Evolutionary conservation across 2,113 vertebrate genomes (phyloP).

Genomic region (Illadopsis cleaveri): DNA sequence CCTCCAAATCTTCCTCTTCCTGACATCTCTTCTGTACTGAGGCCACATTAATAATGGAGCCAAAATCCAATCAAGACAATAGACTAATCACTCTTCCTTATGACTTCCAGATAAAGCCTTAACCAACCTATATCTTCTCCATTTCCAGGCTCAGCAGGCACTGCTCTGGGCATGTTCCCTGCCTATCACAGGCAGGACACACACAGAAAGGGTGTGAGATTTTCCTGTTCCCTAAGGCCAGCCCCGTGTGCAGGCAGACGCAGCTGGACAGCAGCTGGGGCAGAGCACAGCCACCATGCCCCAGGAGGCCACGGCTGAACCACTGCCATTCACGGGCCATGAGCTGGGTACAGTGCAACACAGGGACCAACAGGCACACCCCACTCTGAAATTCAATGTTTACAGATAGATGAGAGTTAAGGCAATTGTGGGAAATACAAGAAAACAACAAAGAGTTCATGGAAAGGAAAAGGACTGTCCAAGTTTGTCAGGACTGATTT

Average conservation of each 20-base stretch:
- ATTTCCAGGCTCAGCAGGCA: neutral
- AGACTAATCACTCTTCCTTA: neutral
- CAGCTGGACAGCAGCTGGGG: neutral
- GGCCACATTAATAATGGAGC: neutral
- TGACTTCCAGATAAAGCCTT: neutral
- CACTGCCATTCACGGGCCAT: neutral
- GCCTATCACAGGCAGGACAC: neutral
- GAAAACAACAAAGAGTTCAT: neutral
- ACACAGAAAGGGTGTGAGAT: fast-evolving
- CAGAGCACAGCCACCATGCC: fast-evolving
- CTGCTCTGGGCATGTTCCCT: neutral
- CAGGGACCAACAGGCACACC: neutral
- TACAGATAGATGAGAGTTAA: neutral
- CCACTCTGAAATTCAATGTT: neutral
- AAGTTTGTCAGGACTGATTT: neutral
- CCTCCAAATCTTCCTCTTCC: neutral
- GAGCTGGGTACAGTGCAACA: fast-evolving
- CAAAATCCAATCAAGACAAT: neutral
- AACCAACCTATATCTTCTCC: neutral
- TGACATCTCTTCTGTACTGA: neutral
- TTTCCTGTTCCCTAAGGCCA: neutral
- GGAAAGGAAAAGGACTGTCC: neutral
- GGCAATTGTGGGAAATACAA: neutral
- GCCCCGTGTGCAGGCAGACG: fast-evolving
- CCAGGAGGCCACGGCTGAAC: neutral